Base-by-base conservation (phyloP, 1,140 invertebrate genomes). In the Drosophila ogumai region DNA sequence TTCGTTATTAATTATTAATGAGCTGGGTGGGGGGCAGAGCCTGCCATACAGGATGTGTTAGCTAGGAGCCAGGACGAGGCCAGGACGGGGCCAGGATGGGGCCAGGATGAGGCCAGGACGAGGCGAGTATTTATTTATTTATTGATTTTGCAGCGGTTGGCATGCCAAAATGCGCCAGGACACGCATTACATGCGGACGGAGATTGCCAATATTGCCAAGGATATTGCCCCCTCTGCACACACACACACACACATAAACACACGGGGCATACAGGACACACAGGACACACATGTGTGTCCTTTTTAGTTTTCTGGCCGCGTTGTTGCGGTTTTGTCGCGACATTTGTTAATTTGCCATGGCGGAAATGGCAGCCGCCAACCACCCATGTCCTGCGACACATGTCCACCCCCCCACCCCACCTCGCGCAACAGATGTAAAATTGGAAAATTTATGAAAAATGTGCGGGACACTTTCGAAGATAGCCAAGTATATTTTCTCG, bases 341-440 rank as follows among this genome's bases (percentile, higher is more conserved):
- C 82, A 78, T 87, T 82, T 87, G 82, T 82, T 88, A 87, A 87
- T 87, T 87, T 87, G 82, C 84, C 82, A 69, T 78, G 71, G 71
- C 81, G 78, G 76, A 75, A 72, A 55, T 36, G 50, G 36, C 50
- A 75, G 31, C 57, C 63, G 61, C 72, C 69, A 67, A 77, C 68
- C 61, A 66, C 57, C 61, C 81, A 67, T 71, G 81, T 81, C 76
- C 77, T 79, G 82, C 82, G 64, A 64, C 61, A 65, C 61, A 65
- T 65, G 61, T 61, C 38, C 19, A 10, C 7, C 8, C 0, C 32
- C 32, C 0, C 13, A 1, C 25, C 8, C 12, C 25, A 2, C 46
- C 7, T 7, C 3, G 5, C 25, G 63, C 63, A 69, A 69, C 66
- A 69, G 63, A 73, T 59, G 60, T 40, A 79, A 79, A 77, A 66